These are phyloP conservation scores for Zaprionus ghesquierei DNA, from an alignment of 1,140 invertebrate species.

Conservation along the genomic window DNA sequence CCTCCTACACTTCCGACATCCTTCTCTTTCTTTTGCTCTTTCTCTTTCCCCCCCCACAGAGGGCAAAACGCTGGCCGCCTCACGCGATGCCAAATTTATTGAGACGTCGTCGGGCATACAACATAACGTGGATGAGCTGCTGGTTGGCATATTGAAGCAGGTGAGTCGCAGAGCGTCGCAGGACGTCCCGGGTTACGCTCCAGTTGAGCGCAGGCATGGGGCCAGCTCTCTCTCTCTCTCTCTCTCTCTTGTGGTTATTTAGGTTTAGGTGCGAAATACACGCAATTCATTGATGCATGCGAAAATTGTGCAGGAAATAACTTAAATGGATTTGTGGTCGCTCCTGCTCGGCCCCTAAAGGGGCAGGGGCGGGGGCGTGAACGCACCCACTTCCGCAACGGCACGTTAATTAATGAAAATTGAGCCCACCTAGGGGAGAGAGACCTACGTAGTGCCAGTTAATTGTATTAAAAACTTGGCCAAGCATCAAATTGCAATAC, in stretches of 20 bases:
- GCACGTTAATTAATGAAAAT: slow-evolving; percentile 74
- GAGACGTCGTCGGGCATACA: slow-evolving; percentile 95
- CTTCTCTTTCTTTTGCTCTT: background rate
- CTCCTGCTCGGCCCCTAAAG: background rate
- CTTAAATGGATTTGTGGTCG: slow-evolving; percentile 65
- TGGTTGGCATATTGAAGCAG: slow-evolving; percentile 94
- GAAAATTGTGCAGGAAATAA: slow-evolving; percentile 71
- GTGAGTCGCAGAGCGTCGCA: slow-evolving; percentile 47
- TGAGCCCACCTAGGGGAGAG: slow-evolving; percentile 23
- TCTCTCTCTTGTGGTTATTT: slow-evolving; percentile 24
- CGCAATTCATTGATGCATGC: slow-evolving; percentile 74
- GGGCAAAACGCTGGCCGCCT: slow-evolving; percentile 91
- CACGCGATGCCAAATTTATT: slow-evolving; percentile 95
- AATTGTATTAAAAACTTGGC: slow-evolving; percentile 37
- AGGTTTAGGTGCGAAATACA: slow-evolving; percentile 66
- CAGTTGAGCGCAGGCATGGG: background rate
- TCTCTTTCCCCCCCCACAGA: slow-evolving; percentile 84
- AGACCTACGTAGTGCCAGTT: background rate
- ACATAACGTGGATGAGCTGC: slow-evolving; percentile 95
- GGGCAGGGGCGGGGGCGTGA: background rate
- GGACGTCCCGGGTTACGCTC: background rate
- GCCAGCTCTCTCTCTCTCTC: background rate
- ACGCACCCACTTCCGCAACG: slow-evolving; percentile 36
- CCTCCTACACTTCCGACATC: background rate
- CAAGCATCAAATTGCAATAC: background rate